phyloP scores from a whole-genome alignment of 2,113 vertebrate species.

The Poeciliopsis occidentalis region DNA sequence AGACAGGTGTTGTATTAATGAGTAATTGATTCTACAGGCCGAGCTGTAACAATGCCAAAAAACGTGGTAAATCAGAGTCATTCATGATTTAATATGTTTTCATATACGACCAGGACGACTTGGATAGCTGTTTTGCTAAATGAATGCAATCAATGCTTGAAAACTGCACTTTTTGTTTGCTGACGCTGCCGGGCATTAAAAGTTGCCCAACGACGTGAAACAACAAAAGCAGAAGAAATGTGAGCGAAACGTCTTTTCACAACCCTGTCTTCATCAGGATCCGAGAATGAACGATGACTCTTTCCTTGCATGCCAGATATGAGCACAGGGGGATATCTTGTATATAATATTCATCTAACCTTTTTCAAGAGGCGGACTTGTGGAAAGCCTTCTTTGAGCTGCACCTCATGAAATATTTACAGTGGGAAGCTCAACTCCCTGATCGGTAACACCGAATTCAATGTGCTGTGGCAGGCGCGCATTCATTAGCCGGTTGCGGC shows the following conservation, averaged over 20 bases:
- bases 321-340: constrained; percentile 8
- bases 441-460: constrained; percentile 10
- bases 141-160: not conserved
- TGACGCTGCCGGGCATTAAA: not conserved
- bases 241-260: not conserved
- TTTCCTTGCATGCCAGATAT: not conserved
- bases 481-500: constrained; percentile 24
- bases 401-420: constrained; percentile 69
- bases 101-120: not conserved
- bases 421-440: constrained; percentile 41
- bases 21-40: not conserved
- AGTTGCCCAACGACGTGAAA: too few relatives aligned
- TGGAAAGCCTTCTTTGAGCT: constrained; percentile 23
- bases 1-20: not conserved
- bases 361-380: constrained; percentile 8
- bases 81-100: too few relatives aligned
- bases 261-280: not conserved
- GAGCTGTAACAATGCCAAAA: too few relatives aligned
- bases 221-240: not conserved
- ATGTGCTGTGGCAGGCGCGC: not conserved
- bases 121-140: not conserved
- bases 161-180: not conserved
- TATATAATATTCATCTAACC: constrained; percentile 41
- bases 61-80: too few relatives aligned
- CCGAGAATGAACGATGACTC: not conserved